Evolutionary conservation across 1,140 invertebrate genomes (phyloP), one percentile per base, ranked within the genome.

Genomic region (Heterodera carotae): DNA sequence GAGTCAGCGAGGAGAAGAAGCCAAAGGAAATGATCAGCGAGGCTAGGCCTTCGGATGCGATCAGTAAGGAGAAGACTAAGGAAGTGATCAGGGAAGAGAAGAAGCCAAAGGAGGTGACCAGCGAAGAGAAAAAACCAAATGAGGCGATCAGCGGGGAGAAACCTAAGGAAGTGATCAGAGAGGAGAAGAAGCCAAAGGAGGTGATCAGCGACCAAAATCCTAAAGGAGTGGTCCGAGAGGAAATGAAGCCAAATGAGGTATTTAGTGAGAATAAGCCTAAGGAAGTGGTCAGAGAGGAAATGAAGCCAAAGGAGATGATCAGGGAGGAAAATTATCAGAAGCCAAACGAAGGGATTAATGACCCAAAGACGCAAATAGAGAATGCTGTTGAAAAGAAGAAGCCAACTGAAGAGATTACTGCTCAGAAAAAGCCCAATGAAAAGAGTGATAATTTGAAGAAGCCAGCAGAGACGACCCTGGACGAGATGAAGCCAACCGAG

Each of bases 121-220:
- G 22, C n/a, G n/a, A n/a, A n/a, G n/a, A n/a, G 22, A 2, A 29
- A 2, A 62, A 62, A 18, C n/a, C 36, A 12, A 39, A 39, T 7
- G 36, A 39, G 36, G 36, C 6, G 36, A 39, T 39, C 12, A 67
- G 7, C n/a, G n/a, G n/a, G 29, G 7, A 25, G 3, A 31, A 34
- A 29, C 25, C 48, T 0, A 70, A 33, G 25, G n/a, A 33, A 1
- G 68, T 31, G 31, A 69, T 31, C 27, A 36, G 12, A 6, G 31
- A 43, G n/a, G n/a, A n/a, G n/a, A n/a, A n/a, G 48, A 48, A 69
- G 29, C 39, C 27, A 27, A 69, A 69, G 10, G 68, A 69, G 34
- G 68, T 15, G 53, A 69, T 48, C 8, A 10, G 34, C 0, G 68
- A 69, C 27, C 8, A 25, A n/a, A n/a, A n/a, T n/a, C n/a, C n/a